Evolutionary conservation across 2,113 vertebrate species (phyloP).

Genomic region (Caretta caretta): DNA sequence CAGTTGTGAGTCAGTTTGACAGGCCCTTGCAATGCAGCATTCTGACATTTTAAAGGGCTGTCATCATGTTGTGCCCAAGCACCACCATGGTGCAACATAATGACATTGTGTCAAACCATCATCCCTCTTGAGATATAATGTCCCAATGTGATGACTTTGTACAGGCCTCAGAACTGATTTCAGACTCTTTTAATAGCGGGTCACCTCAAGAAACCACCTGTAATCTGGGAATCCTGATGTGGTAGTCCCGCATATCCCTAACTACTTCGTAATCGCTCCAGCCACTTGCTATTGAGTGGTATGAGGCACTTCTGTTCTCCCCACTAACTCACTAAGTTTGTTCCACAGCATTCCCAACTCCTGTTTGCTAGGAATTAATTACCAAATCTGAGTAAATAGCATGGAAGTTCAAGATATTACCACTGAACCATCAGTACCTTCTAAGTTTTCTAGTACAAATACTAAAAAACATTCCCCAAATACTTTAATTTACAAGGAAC

Average conservation of each 20-base stretch:
- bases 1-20: neutral
- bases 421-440: neutral
- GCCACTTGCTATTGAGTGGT: neutral
- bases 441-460: neutral
- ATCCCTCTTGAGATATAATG: neutral
- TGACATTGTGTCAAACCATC: neutral
- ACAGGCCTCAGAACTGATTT: neutral
- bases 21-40: neutral
- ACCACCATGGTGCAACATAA: neutral
- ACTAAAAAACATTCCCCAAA: neutral
- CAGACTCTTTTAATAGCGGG: neutral
- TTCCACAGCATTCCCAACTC: neutral
- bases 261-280: neutral
- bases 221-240: neutral
- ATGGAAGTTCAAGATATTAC: neutral
- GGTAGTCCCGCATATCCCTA: no score
- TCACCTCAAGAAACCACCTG: neutral
- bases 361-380: neutral
- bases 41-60: neutral
- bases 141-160: neutral
- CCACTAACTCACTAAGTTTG: neutral
- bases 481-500: neutral
- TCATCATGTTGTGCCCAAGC: no score
- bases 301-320: neutral
- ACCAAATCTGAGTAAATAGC: neutral